Base-by-base conservation (phyloP, 2,797 vertebrate species). In the Serranus cabrilla region DNA sequence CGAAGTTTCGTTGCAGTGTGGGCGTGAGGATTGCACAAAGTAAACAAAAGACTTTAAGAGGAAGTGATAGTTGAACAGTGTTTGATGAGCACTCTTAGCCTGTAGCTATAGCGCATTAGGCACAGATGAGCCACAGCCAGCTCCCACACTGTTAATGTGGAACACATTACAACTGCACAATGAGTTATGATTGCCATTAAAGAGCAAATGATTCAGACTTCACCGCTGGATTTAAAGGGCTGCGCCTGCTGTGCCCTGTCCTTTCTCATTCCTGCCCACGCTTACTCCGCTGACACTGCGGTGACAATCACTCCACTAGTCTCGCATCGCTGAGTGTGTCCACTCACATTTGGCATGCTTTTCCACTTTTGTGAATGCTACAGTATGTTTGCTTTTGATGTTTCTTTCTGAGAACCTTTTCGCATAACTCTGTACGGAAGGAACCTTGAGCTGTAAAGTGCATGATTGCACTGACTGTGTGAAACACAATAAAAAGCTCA, bases 181-280 rank as follows among this genome's bases (percentile, higher is more conserved):
- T 92, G 93, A 93, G 85, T 93, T 93, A 93, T 91, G 92, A 94
- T 93, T 94, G 91, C 89, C 90, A 93, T 93, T 94, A 93, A 92
- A 93, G 78, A 91, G 90, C 84, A 91, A 94, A 94, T 90, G 90
- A 93, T 91, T 93, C 91, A 92, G 88, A 87, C 86, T 88, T 87
- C 91, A 88, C 92, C 88, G 92, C 93, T 93, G 91, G 92, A 93
- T 91, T 80, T 80, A 82, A 86, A 90, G 85, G 76, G 85, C 79
- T 80, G 75, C 80, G 64, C 74, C 83, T 18, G 76, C 87, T 85
- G 87, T 68, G 80, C 82, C 81, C 71, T 69, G 84, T 90, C 85
- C 87, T 83, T 71, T 90, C 76, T 84, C 71, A 42, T 75, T 65
- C 54, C 79, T 72, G 71, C 87, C 87, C 82, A 86, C 83, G 65